phyloP scores from a whole-genome alignment of 2,888 invertebrate species.

The Chymomyza amoena region DNA sequence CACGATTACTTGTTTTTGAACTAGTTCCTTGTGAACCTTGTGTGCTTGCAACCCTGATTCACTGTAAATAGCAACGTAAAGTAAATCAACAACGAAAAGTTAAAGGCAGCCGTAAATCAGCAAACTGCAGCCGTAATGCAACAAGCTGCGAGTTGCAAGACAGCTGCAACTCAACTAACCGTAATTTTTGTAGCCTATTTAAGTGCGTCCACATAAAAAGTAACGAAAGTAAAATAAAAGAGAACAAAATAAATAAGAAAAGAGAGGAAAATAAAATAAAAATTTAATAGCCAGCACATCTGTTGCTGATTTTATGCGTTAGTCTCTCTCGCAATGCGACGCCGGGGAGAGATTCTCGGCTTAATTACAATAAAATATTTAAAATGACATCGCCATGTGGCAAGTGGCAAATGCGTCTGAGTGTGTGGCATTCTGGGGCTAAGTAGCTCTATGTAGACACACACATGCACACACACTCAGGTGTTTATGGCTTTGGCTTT shows the following conservation, averaged over 20 bases:
- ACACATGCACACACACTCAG: conserved; percentile 14
- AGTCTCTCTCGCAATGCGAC: not conserved
- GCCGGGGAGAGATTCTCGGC: conserved; percentile 61
- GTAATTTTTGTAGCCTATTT: conserved; percentile 21
- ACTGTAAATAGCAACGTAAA: not conserved
- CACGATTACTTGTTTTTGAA: too few relatives aligned
- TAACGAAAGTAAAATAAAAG: not conserved
- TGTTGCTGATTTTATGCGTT: conserved; percentile 1
- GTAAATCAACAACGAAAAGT: conserved; percentile 13
- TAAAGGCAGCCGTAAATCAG: conserved; percentile 54
- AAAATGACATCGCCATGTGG: conserved; percentile 21
- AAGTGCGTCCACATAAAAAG: not conserved
- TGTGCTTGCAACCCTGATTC: too few relatives aligned
- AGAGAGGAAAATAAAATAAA: not conserved
- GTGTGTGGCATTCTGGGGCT: not conserved
- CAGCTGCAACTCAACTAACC: conserved; percentile 17
- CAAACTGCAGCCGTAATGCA: not conserved
- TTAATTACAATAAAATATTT: conserved; percentile 71
- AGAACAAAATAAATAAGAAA: not conserved
- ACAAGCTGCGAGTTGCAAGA: conserved; percentile 29
- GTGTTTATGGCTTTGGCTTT: conserved; percentile 52
- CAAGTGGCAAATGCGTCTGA: too few relatives aligned
- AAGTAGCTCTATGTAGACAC: conserved; percentile 10
- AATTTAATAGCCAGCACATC: not conserved
- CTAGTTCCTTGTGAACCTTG: too few relatives aligned